phyloP scores from a whole-genome alignment of 2,113 vertebrate species.

The Capricornis sumatraensis region DNA sequence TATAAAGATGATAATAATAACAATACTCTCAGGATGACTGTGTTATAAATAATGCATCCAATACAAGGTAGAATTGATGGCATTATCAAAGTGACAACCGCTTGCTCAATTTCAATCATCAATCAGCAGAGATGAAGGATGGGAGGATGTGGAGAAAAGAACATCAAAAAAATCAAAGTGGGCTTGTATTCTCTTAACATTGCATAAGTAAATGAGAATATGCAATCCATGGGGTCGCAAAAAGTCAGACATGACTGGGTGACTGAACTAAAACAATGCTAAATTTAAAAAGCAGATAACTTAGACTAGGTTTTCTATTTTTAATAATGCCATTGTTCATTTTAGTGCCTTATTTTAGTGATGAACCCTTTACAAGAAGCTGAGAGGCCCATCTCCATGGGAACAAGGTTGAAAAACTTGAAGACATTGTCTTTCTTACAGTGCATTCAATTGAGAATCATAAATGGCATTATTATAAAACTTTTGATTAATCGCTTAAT shows the following conservation, averaged over 20 bases:
- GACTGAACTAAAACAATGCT: neutral
- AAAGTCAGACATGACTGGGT: neutral
- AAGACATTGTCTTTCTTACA: constrained; percentile 65
- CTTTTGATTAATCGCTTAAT: neutral
- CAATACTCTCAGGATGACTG: neutral
- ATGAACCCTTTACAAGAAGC: constrained; percentile 61
- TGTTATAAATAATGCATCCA: neutral
- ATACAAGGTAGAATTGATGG: neutral
- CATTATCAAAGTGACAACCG: neutral
- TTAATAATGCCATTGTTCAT: constrained; percentile 56
- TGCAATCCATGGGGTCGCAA: neutral
- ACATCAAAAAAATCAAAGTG: neutral
- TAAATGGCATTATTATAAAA: neutral
- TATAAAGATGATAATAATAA: neutral
- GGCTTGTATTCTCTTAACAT: neutral
- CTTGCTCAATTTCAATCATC: neutral
- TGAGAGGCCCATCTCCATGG: constrained; percentile 73
- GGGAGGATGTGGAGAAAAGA: neutral
- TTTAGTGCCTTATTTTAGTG: constrained; percentile 60
- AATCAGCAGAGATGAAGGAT: neutral
- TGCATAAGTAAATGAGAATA: constrained; percentile 21
- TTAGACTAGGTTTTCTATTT: constrained; percentile 33
- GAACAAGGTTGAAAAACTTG: constrained; percentile 68
- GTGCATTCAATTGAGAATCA: neutral
- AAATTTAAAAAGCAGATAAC: constrained; percentile 39